Percentiles rank a stretch among this genome's conserved stretches.
phyloP scores from a whole-genome alignment of 2,797 vertebrate genomes.

The Epinephelus coioides region DNA sequence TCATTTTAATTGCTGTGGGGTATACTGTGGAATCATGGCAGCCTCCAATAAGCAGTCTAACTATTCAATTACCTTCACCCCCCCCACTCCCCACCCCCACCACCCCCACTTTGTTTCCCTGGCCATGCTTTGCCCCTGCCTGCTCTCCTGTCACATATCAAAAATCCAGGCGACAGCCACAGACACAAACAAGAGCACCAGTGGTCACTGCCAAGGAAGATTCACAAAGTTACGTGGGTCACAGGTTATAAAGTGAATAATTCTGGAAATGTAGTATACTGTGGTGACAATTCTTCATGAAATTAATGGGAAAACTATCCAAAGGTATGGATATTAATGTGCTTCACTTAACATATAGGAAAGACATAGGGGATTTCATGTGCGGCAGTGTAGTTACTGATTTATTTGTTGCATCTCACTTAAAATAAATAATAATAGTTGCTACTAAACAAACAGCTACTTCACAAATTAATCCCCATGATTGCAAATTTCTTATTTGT shows the following conservation, averaged over 20 bases:
- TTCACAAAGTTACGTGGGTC: constrained; percentile 21
- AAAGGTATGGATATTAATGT: not conserved
- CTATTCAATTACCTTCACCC: constrained; percentile 58
- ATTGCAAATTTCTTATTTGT: not conserved
- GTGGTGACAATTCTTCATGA: not conserved
- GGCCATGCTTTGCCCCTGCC: constrained; percentile 39
- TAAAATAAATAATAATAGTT: constrained; percentile 4
- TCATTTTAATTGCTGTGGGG: constrained; percentile 61
- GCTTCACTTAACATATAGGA: not conserved
- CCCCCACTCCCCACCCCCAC: constrained; percentile 15
- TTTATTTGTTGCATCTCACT: constrained; percentile 12
- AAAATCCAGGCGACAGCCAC: constrained; percentile 49
- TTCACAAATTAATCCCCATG: constrained; percentile 7
- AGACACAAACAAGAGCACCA: constrained; percentile 56
- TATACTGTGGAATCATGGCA: constrained; percentile 29
- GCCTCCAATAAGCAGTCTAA: constrained; percentile 26
- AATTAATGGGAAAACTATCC: constrained; percentile 1
- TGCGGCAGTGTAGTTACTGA: not conserved
- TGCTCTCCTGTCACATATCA: constrained; percentile 69
- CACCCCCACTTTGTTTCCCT: constrained; percentile 56
- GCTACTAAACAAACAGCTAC: not conserved
- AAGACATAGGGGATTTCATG: not conserved
- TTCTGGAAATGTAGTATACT: constrained; percentile 3
- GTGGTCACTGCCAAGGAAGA: constrained; percentile 37
- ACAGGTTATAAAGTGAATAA: constrained; percentile 41